phyloP scores from a whole-genome alignment of 1,140 invertebrate species.

The Drosophila bipectinata region DNA sequence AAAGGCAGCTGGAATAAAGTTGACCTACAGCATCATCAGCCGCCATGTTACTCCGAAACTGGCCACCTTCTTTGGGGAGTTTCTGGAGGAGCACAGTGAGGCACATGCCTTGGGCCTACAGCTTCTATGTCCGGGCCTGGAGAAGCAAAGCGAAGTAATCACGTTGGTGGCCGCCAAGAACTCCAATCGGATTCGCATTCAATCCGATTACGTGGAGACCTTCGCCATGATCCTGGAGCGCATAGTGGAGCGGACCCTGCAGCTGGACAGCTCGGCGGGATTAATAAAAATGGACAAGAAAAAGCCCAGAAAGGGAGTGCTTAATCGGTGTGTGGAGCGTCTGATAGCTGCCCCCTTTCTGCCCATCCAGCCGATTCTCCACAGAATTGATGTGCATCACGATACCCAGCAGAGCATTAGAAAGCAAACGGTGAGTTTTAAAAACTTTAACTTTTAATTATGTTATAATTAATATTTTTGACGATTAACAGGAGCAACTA shows the following conservation, averaged over 20 bases:
- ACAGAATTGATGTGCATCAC: slow-evolving; percentile 69
- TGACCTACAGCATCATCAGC: slow-evolving; percentile 73
- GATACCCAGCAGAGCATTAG: slow-evolving; percentile 76
- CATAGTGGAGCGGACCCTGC: slow-evolving; percentile 57
- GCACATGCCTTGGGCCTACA: slow-evolving; percentile 68
- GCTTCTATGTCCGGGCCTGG: slow-evolving; percentile 65
- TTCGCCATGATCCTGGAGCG: slow-evolving; percentile 74
- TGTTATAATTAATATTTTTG: neutral
- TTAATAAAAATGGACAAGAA: slow-evolving; percentile 66
- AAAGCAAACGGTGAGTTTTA: slow-evolving; percentile 61
- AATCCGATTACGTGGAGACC: slow-evolving; percentile 76
- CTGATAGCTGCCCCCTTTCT: slow-evolving; percentile 68
- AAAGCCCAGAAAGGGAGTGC: slow-evolving; percentile 56
- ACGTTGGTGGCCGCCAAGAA: slow-evolving; percentile 81
- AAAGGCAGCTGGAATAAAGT: slow-evolving; percentile 75
- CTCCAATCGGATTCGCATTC: slow-evolving; percentile 77
- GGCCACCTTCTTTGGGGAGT: slow-evolving; percentile 68
- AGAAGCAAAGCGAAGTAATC: slow-evolving; percentile 66
- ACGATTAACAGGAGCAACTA: slow-evolving; percentile 50
- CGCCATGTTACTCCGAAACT: slow-evolving; percentile 62
- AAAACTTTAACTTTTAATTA: neutral
- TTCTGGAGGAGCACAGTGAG: slow-evolving; percentile 59
- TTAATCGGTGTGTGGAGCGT: slow-evolving; percentile 67
- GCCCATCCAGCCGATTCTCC: slow-evolving; percentile 68
- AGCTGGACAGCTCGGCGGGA: slow-evolving; percentile 45